A percentile compares a stretch with the other conserved stretches of the same genome.
Conservation (phyloP, 2,797 vertebrate species). For the Atherinosoma microstoma region DNA sequence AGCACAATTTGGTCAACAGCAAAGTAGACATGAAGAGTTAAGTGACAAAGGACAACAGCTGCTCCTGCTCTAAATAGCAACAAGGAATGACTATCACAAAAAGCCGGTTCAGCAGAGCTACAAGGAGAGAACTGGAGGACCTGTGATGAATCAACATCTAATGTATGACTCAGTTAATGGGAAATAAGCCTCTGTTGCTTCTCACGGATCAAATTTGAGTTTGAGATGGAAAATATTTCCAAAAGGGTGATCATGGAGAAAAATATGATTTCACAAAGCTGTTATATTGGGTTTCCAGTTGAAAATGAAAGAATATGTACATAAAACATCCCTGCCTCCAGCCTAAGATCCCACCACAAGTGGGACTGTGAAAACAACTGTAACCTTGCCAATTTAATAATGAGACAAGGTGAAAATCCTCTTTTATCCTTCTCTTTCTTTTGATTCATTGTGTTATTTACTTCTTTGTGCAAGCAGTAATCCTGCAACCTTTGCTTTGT, state of each 20-base stretch:
- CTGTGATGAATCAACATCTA: background rate
- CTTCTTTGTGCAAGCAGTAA: background rate
- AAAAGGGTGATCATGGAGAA: background rate
- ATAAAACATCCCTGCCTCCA: background rate
- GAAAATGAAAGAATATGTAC: background rate
- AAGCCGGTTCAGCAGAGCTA: background rate
- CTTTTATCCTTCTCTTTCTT: background rate
- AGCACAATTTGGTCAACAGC: background rate
- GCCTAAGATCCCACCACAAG: background rate
- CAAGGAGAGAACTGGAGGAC: background rate
- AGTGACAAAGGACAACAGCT: background rate
- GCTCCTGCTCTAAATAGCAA: background rate
- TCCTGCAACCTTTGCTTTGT: constrained; percentile 1
- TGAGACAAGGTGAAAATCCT: background rate
- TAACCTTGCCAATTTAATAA: background rate
- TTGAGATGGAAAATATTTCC: background rate
- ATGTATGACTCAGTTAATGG: background rate
- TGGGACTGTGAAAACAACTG: background rate
- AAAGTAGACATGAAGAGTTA: background rate
- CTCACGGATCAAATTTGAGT: background rate
- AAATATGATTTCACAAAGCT: background rate
- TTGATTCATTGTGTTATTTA: background rate
- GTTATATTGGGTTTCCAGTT: background rate
- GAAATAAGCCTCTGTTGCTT: background rate
- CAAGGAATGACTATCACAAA: background rate